Evolutionary conservation across 2,113 vertebrate genomes (phyloP), one percentile per base, ranked within the genome.

Genomic region (Potamarius usumacintae): DNA sequence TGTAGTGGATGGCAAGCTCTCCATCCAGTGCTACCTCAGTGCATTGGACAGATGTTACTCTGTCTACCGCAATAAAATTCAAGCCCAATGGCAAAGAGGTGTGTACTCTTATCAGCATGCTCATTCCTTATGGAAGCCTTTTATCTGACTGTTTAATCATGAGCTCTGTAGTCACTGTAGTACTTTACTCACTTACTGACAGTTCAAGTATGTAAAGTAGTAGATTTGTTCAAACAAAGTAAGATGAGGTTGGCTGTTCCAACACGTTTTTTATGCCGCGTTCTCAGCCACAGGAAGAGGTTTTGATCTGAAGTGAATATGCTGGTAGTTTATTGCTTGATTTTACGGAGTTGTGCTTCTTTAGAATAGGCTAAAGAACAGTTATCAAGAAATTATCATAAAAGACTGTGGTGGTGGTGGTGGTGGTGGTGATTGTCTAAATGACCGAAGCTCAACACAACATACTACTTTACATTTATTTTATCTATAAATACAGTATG

Each of bases 11-110:
- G 97, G 98, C 7, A 99, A 98, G 84, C 94, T 99, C 3, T 99
- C 98, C 5, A 98, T 99, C 71, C 95, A 99, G 91, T 99, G 98
- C 94, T 99, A 99, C 94, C 96, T 99, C 93, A 97, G 96, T 85
- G 98, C 98, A 0, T 91, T 99, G 90, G 98, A 99, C 92, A 96
- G 94, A 91, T 99, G 98, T 94, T 99, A 99, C 87, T 88, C 95
- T 0, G 96, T 99, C 83, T 99, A 98, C 85, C 96, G 97, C 90
- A 98, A 96, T 90, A 99, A 99, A 92, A 96, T 98, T 91, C 96
- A 95, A 0, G 95, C 97, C 34, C 97, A 96, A 90, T 98, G 97
- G 97, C 98, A 99, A 69, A 97, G 96, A 95, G 98, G 98, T 99
- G 69, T 76, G 84, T 14, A 48, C 1, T 50, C 2, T 20, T 27